Conservation (phyloP, 1,140 invertebrate species). For the Pogonus chalceus region DNA sequence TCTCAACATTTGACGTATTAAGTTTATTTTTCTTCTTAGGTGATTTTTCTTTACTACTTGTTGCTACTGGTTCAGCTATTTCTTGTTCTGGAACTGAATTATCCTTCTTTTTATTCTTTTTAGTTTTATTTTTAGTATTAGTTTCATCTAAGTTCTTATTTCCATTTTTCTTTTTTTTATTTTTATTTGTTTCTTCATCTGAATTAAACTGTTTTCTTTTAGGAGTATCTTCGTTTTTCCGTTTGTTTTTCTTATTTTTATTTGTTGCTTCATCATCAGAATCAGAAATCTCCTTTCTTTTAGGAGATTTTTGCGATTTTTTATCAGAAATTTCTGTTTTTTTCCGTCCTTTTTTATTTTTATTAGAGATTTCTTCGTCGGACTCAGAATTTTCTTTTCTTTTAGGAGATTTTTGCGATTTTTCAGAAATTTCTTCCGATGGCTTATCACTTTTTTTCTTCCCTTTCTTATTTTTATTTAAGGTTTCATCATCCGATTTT, state of each 20-base stretch:
- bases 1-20: background rate
- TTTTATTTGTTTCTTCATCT: background rate
- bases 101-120: constrained; percentile 14
- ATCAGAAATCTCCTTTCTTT: constrained; percentile 8
- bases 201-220: no score
- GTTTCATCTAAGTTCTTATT: background rate
- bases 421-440: no score
- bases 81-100: background rate
- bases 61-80: background rate
- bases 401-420: constrained; percentile 2
- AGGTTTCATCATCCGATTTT: background rate
- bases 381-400: constrained; percentile 7
- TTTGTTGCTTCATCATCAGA: background rate
- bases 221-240: no score
- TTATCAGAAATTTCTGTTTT: no score
- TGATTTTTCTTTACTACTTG: constrained; percentile 9
- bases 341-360: background rate
- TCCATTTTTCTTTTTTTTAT: background rate
- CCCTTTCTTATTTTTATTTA: background rate
- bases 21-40: background rate
- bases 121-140: background rate
- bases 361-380: background rate
- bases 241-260: constrained; percentile 2
- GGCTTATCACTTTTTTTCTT: no score
- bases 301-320: constrained; percentile 2